Evolutionary conservation across 2,888 invertebrate species (phyloP).

Genomic region (Sphaerophoria rueppellii): DNA sequence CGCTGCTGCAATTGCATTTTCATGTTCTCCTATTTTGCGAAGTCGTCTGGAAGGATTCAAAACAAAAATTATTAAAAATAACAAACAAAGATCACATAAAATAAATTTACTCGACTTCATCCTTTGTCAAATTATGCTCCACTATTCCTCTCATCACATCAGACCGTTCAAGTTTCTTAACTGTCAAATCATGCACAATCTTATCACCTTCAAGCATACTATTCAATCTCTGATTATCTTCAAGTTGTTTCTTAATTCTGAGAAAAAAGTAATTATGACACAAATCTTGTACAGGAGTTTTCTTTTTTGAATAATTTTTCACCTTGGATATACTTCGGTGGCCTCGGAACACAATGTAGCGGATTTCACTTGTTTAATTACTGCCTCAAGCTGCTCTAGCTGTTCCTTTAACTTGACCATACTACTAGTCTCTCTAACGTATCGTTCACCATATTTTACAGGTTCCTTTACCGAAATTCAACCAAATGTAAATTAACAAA

Average conservation of each 20-base stretch:
- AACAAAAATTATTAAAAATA: neutral
- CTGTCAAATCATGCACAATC: slow-evolving; percentile 77
- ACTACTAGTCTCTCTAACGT: slow-evolving; percentile 80
- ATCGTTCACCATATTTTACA: slow-evolving; percentile 76
- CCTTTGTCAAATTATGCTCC: slow-evolving; percentile 79
- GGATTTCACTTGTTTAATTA: slow-evolving; percentile 80
- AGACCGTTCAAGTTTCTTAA: slow-evolving; percentile 77
- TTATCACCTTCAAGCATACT: slow-evolving; percentile 77
- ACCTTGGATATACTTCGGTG: slow-evolving; percentile 80
- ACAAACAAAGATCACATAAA: neutral
- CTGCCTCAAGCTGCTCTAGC: slow-evolving; percentile 78
- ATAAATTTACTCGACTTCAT: slow-evolving; percentile 77
- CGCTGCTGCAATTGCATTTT: no score
- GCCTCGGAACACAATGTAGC: slow-evolving; percentile 79
- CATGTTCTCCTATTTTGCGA: slow-evolving; percentile 44
- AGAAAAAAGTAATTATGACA: no score
- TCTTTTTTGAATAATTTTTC: slow-evolving; percentile 27
- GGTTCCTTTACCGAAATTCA: slow-evolving; percentile 63
- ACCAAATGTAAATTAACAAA: neutral
- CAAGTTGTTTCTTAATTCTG: slow-evolving; percentile 79
- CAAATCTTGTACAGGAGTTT: neutral
- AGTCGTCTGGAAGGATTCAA: slow-evolving; percentile 75
- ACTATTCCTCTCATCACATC: slow-evolving; percentile 77
- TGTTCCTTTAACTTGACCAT: slow-evolving; percentile 79
- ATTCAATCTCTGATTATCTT: slow-evolving; percentile 78